Base-by-base conservation (phyloP, 2,113 vertebrate genomes). In the Pangasianodon hypophthalmus region DNA sequence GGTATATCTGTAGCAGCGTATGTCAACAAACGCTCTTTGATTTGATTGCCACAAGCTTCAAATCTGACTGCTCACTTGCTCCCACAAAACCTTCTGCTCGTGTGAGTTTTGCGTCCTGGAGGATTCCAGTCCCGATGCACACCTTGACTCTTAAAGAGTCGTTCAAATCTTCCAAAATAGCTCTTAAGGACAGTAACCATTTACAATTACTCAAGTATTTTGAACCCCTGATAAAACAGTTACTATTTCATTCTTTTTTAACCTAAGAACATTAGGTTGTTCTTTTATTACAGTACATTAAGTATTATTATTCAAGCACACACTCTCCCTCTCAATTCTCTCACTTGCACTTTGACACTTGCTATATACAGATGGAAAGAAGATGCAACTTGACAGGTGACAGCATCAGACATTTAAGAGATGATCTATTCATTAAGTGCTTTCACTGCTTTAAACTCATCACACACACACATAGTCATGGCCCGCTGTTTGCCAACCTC, bases 391-490 rank as follows among this genome's bases (percentile, higher is more conserved):
- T 87, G 56, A 56, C 75, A 64, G 86, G 56, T 62, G 75, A 37
- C 75, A 80, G 44, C 16, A 21, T 77, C 50, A 79, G 37, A 62
- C 50, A 18, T 79, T 32, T 85, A 48, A 79, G 29, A 41, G 41
- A 69, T 69, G 48, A 84, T 24, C 52, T 62, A n/a, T 64, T 58
- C 67, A 62, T 87, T 32, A 83, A 83, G 32, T 73, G 32, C 56
- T 84, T 73, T 75, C 21, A 58, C 37, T 75, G 50, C 21, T n/a
- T 56, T 46, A 80, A 69, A 88, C 71, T 69, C 44, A 79, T 52
- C 79, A 71, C 41, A 14, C 80, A 73, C 64, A 56, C 62, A 71
- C 32, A 37, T 41, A 56, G 21, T 21, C 37, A 58, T 16, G 13
- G 10, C 2, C 10, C 4, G 52, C 50, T 41, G 32, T 85, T 26